Percentiles rank a stretch among this genome's conserved stretches.
Evolutionary conservation across 2,888 invertebrate species (phyloP).

Genomic region (Tinea pellionella): DNA sequence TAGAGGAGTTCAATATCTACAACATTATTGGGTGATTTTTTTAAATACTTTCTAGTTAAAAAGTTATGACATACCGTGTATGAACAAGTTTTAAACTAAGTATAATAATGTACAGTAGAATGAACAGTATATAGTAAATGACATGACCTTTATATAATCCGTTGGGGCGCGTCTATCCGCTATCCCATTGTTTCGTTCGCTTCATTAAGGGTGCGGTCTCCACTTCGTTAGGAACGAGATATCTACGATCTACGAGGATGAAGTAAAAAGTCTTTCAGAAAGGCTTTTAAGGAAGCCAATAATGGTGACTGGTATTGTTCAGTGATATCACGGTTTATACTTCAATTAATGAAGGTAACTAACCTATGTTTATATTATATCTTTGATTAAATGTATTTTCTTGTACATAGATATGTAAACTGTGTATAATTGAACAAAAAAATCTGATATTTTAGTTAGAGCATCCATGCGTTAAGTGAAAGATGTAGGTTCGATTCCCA

Average conservation of each 20-base stretch:
- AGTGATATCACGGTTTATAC: background rate
- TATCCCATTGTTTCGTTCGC: conserved; percentile 16
- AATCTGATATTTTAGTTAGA: too few species aligned
- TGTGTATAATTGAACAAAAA: too few species aligned
- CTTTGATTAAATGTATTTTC: too few species aligned
- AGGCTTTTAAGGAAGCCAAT: conserved; percentile 15
- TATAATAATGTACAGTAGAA: background rate
- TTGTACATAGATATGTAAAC: too few species aligned
- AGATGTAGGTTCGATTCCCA: too few species aligned
- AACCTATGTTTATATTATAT: too few species aligned
- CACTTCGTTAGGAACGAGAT: conserved; percentile 21
- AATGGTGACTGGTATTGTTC: background rate
- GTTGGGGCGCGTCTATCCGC: conserved; percentile 10
- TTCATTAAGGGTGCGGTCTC: conserved; percentile 22
- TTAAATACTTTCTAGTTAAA: too few species aligned
- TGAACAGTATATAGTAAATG: background rate
- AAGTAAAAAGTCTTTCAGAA: conserved; percentile 15
- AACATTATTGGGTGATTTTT: too few species aligned
- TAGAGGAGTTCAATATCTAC: too few species aligned
- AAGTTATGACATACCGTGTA: too few species aligned
- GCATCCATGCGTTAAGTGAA: too few species aligned
- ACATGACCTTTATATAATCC: conserved; percentile 5
- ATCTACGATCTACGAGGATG: conserved; percentile 17
- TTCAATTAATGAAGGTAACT: background rate
- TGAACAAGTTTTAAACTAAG: too few species aligned